These are phyloP conservation scores for Laticauda colubrina DNA, from an alignment of 2,113 vertebrate species.

Conservation along the genomic window DNA sequence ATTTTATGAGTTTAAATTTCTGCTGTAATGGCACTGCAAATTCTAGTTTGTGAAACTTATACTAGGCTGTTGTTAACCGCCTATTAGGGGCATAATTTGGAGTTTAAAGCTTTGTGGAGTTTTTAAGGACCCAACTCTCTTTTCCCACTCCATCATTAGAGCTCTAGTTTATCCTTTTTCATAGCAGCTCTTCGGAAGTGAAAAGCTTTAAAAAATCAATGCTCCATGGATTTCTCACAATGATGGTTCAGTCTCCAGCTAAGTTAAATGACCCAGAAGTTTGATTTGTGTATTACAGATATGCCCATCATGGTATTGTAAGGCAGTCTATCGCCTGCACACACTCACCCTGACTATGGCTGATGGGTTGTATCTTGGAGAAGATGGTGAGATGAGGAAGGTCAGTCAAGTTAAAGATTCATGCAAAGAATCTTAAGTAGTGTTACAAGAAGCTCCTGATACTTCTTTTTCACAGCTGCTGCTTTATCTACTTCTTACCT, in stretches of 20 bases:
- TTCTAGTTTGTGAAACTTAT: neutral
- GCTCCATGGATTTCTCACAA: neutral
- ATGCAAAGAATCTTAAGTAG: neutral
- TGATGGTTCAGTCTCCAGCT: neutral
- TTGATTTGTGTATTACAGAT: neutral
- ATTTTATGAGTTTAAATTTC: neutral
- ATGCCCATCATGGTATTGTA: neutral
- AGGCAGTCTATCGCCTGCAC: neutral
- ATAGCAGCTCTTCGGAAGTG: neutral
- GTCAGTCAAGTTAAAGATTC: neutral
- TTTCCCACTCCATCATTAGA: neutral
- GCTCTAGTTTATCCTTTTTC: neutral
- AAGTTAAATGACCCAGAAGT: neutral
- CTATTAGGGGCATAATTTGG: neutral
- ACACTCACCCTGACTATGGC: neutral
- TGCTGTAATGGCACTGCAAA: neutral
- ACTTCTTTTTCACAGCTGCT: neutral
- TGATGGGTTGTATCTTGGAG: neutral
- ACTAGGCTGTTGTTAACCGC: neutral
- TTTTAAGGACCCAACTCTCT: neutral
- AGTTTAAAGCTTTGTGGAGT: neutral
- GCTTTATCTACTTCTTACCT: neutral
- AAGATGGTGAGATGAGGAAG: neutral
- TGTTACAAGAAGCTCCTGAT: fast-evolving
- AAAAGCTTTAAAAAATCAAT: neutral